phyloP scores from a whole-genome alignment of 2,888 invertebrate species.

The Eupeodes latifasciatus region DNA sequence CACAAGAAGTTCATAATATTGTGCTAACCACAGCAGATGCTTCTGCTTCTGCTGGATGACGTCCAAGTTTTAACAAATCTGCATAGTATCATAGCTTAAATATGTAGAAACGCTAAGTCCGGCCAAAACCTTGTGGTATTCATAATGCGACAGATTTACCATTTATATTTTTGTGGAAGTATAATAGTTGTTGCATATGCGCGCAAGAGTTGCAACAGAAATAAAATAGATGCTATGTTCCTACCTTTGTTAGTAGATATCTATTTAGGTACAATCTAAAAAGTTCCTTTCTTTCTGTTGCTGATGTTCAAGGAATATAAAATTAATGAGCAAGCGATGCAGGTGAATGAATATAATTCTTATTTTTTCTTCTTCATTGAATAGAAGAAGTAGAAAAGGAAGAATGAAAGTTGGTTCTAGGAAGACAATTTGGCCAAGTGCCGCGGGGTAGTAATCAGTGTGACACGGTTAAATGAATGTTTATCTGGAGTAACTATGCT shows the following conservation, averaged over 20 bases:
- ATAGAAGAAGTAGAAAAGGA: not conserved
- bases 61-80: constrained; percentile 67
- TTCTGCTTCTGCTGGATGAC: constrained; percentile 38
- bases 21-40: not conserved
- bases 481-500: constrained; percentile 41
- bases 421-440: constrained; percentile 62
- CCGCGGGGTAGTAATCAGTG: constrained; percentile 68
- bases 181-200: constrained; percentile 57
- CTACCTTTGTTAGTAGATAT: not conserved
- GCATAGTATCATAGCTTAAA: constrained; percentile 47
- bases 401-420: constrained; percentile 38
- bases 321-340: constrained; percentile 69
- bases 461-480: constrained; percentile 65
- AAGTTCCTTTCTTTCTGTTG: not conserved
- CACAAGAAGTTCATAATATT: not conserved
- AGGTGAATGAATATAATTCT: constrained; percentile 38
- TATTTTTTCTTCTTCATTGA: constrained; percentile 9
- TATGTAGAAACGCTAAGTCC: constrained; percentile 15
- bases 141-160: constrained; percentile 67
- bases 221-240: not conserved
- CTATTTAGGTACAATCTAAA: constrained; percentile 1
- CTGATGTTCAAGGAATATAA: constrained; percentile 52
- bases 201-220: constrained; percentile 26
- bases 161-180: constrained; percentile 44
- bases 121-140: constrained; percentile 64